Percentiles rank a stretch among this genome's conserved stretches.
Evolutionary conservation across 1,140 invertebrate species (phyloP).

Genomic region (Sinella curviseta): DNA sequence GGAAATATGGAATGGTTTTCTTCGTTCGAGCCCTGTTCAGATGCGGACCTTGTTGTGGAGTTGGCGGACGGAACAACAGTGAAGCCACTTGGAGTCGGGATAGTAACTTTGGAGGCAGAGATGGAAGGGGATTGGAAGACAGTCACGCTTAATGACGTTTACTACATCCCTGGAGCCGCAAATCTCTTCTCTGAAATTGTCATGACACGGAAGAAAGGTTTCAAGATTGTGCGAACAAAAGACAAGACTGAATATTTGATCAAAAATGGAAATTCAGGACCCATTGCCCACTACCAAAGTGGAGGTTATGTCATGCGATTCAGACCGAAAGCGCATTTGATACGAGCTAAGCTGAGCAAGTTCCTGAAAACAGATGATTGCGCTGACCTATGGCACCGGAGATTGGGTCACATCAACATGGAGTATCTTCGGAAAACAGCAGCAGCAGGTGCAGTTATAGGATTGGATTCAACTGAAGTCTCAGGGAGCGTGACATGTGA

Average conservation of each 20-base stretch:
- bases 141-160: constrained; percentile 8
- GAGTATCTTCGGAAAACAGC: neutral
- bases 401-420: neutral
- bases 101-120: constrained; percentile 4
- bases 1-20: constrained; percentile 28
- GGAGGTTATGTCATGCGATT: neutral
- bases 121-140: constrained; percentile 15
- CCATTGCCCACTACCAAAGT: too few species aligned
- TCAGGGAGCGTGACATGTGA: neutral
- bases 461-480: neutral
- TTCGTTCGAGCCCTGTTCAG: neutral
- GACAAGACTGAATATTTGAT: neutral
- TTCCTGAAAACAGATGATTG: neutral
- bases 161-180: constrained; percentile 36
- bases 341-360: neutral
- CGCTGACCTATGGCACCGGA: neutral
- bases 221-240: too few species aligned
- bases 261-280: neutral
- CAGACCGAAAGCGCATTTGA: neutral
- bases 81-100: constrained; percentile 19
- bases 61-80: too few species aligned
- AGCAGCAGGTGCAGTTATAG: neutral
- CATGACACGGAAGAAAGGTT: too few species aligned
- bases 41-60: neutral
- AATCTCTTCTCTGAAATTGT: too few species aligned